Evolutionary conservation across 2,113 vertebrate species (phyloP).

Genomic region (pig (Sus scrofa)): DNA sequence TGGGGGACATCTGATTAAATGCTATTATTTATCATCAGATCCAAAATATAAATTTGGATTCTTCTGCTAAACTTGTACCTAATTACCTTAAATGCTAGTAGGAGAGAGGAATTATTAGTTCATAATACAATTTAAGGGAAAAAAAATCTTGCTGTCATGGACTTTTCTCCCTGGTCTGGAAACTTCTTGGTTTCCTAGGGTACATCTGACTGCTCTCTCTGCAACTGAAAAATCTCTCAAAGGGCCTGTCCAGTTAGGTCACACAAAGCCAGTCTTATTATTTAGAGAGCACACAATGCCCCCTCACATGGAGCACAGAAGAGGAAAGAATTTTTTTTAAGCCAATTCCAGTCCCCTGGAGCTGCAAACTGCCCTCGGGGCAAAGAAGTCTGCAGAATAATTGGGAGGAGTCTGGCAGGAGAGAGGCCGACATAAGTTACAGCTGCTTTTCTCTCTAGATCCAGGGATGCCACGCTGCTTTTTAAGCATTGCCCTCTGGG

Average conservation of each 20-base stretch:
- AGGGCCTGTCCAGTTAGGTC: conserved; percentile 69
- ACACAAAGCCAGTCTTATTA: conserved; percentile 80
- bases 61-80: conserved; percentile 48
- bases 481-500: conserved; percentile 65
- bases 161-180: conserved; percentile 68
- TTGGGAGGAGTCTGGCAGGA: conserved; percentile 78
- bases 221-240: conserved; percentile 67
- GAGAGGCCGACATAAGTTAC: background rate
- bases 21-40: conserved; percentile 44
- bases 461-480: background rate
- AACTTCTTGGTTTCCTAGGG: conserved; percentile 76
- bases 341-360: conserved; percentile 79
- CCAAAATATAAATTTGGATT: conserved; percentile 23
- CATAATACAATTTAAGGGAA: conserved; percentile 9
- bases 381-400: conserved; percentile 78
- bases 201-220: conserved; percentile 46
- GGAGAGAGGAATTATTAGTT: conserved; percentile 47
- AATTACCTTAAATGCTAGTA: conserved; percentile 37
- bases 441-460: background rate
- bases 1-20: conserved; percentile 41
- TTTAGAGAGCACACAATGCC: conserved; percentile 80
- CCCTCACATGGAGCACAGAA: conserved; percentile 73
- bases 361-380: conserved; percentile 77
- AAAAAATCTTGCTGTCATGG: conserved; percentile 18
- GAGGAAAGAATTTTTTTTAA: conserved; percentile 76